Base-by-base conservation (phyloP, 2,797 vertebrate species). In the Epinephelus awoara region DNA sequence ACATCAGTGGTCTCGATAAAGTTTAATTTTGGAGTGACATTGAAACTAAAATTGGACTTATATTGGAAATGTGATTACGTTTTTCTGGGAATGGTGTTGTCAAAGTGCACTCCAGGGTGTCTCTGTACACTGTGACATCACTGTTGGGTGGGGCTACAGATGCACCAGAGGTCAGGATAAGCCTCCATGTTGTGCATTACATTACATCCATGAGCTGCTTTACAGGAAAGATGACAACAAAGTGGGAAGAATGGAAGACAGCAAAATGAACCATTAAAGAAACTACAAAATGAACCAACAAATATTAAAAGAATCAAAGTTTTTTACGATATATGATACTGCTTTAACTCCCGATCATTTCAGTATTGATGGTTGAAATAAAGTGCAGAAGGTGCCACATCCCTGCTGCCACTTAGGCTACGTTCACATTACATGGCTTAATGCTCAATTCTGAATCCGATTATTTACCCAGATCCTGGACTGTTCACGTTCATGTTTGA, bases 1-100 rank as follows among this genome's bases (percentile, higher is more conserved):
- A 62, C 25, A 46, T 27, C n/a, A 18, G n/a, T 44, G 13, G 6
- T 34, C 34, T 34, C 34, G 34, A 34, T 34, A 34, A 29, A 34
- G 2, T 67, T 70, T 77, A 0, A 50, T 52, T 50, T 42, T 46
- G 17, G 1, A 38, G 71, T 62, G 2, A 68, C 25, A 34, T n/a
- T 59, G 29, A 42, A 61, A 77, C 27, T 25, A 6, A 27, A 79
- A 76, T 10, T 58, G 34, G 6, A 17, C 18, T 59, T 1, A 23
- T 14, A 29, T 58, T 27, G 7, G 10, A 66, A 47, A 52, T 27
- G 4, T 18, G 29, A 52, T 21, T 25, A 21, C 0, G 2, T 44
- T 64, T 59, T 61, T 46, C 6, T 66, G 19, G 9, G 10, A 55
- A 12, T 55, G 0, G 0, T 54, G 56, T 27, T 34, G 34, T 34